A percentile compares a stretch with the other conserved stretches of the same genome.
Conservation (phyloP, 2,888 invertebrate species). For the Leucania comma region DNA sequence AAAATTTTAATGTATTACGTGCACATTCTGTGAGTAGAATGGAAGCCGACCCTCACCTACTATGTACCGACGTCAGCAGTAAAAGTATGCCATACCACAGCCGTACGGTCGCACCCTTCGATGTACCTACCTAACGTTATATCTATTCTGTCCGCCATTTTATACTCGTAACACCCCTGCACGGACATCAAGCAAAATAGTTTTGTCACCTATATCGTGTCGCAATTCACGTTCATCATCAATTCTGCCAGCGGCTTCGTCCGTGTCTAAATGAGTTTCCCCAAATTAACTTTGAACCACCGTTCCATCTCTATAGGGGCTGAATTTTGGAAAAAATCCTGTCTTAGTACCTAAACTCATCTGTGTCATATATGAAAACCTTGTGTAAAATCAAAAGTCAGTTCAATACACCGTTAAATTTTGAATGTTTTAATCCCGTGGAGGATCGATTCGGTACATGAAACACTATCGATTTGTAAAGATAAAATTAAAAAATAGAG, state of each 20-base stretch:
- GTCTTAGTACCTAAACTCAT: too few species aligned
- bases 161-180: not conserved
- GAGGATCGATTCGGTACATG: too few species aligned
- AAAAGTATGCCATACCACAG: constrained; percentile 30
- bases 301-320: too few species aligned
- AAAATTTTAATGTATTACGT: constrained; percentile 2
- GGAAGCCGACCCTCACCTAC: not conserved
- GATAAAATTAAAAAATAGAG: too few species aligned
- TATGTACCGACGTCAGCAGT: constrained; percentile 20
- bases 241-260: not conserved
- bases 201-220: not conserved
- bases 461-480: too few species aligned
- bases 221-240: not conserved
- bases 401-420: too few species aligned
- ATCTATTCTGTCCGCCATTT: not conserved
- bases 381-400: too few species aligned
- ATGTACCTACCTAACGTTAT: constrained; percentile 5
- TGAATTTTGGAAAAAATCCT: too few species aligned
- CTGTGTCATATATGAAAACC: too few species aligned
- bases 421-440: too few species aligned
- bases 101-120: constrained; percentile 22
- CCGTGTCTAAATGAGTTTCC: too few species aligned
- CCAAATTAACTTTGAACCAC: too few species aligned
- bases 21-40: not conserved
- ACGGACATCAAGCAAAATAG: not conserved